Evolutionary conservation across 2,888 invertebrate species (phyloP).

Genomic region (Trachelus stipa): DNA sequence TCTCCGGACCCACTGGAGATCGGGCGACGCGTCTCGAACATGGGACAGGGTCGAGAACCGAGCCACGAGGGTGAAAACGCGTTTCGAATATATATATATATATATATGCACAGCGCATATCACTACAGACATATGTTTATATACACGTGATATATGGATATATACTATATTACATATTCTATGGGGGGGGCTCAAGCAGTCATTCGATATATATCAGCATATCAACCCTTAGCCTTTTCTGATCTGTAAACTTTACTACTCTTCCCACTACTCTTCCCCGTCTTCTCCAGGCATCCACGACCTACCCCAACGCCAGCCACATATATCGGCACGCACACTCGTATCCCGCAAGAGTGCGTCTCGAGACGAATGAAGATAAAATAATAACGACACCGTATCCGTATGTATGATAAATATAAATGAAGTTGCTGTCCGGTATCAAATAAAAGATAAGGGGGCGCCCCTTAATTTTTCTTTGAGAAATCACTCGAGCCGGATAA

Average conservation of each 20-base stretch:
- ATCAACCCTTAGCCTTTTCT: slow-evolving; percentile 26
- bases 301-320: background rate
- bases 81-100: background rate
- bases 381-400: background rate
- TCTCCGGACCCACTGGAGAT: slow-evolving; percentile 3
- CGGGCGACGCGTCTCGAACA: slow-evolving; percentile 1
- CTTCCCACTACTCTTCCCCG: background rate
- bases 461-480: background rate
- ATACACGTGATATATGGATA: background rate
- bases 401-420: background rate
- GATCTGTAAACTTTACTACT: slow-evolving; percentile 3
- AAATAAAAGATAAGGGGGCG: background rate
- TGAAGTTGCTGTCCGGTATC: background rate
- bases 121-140: background rate
- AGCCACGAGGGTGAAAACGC: slow-evolving; percentile 5
- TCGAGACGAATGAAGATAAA: background rate
- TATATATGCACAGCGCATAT: too few relatives aligned
- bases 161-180: background rate
- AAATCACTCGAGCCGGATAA: background rate
- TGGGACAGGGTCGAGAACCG: slow-evolving; percentile 5
- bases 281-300: background rate
- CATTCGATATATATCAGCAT: slow-evolving; percentile 34
- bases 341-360: background rate
- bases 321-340: background rate
- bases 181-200: slow-evolving; percentile 29